Evolutionary conservation across 2,797 vertebrate genomes (phyloP).

Genomic region (Acanthis flammea): DNA sequence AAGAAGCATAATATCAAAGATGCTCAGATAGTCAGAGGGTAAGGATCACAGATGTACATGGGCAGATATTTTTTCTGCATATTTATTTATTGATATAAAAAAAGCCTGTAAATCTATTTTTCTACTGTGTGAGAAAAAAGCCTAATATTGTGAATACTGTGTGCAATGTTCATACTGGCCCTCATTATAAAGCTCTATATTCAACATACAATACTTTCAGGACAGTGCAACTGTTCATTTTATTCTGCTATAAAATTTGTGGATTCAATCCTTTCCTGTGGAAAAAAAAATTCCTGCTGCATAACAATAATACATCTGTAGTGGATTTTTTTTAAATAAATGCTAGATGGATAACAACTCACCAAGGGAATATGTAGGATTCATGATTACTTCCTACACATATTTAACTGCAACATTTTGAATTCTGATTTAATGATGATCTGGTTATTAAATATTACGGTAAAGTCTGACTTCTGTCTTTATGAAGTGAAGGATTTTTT

Average conservation of each 20-base stretch:
- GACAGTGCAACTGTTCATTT: neutral
- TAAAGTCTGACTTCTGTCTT: neutral
- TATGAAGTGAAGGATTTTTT: neutral
- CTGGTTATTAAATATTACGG: neutral
- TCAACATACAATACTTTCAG: neutral
- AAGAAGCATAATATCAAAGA: neutral
- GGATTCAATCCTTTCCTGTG: neutral
- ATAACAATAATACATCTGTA: neutral
- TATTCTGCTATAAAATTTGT: neutral
- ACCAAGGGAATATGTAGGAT: neutral
- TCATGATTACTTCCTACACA: neutral
- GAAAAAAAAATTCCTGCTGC: neutral
- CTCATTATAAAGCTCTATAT: neutral
- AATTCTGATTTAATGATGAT: neutral
- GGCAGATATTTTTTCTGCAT: neutral
- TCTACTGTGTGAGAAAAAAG: neutral
- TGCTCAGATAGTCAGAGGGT: neutral
- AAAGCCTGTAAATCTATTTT: fast-evolving
- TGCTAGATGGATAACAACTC: neutral
- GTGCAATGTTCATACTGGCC: neutral
- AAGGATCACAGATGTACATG: neutral
- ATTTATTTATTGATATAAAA: neutral
- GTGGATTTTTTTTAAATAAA: neutral
- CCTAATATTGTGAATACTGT: neutral
- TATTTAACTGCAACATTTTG: neutral